Conservation (phyloP, 2,797 vertebrate genomes). For the Sandelia bainsii region DNA sequence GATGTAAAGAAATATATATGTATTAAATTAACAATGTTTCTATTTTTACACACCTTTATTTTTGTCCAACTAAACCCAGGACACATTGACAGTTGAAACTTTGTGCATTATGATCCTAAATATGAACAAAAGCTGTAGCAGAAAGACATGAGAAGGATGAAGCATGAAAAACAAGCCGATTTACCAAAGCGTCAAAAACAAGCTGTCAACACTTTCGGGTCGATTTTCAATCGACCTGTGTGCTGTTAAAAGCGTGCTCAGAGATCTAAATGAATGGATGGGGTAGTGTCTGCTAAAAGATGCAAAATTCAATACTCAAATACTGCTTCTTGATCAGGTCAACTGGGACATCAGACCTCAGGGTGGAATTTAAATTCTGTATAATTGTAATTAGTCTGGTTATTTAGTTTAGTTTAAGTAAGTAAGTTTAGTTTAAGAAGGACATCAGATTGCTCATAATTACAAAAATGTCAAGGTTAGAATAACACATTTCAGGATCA, state of each 20-base stretch:
- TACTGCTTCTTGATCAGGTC: background rate
- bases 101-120: conserved; percentile 7
- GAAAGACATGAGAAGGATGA: conserved; percentile 32
- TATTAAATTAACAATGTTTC: background rate
- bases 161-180: conserved; percentile 34
- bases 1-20: background rate
- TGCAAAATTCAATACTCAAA: background rate
- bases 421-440: too few relatives aligned
- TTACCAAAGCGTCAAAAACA: too few relatives aligned
- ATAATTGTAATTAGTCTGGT: background rate
- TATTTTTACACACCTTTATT: too few relatives aligned
- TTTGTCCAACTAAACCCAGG: background rate
- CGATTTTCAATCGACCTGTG: conserved; percentile 8
- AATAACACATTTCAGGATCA: background rate
- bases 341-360: background rate
- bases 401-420: background rate
- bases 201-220: conserved; percentile 21
- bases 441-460: too few relatives aligned
- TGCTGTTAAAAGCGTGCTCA: background rate
- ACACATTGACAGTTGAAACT: conserved; percentile 16
- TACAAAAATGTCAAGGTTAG: too few relatives aligned
- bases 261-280: conserved; percentile 12
- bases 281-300: background rate
- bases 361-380: background rate
- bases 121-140: conserved; percentile 30